A percentile compares a stretch with the other conserved stretches of the same genome.
phyloP scores from a whole-genome alignment of 2,888 invertebrate genomes.

The Synanthedon vespiformis region DNA sequence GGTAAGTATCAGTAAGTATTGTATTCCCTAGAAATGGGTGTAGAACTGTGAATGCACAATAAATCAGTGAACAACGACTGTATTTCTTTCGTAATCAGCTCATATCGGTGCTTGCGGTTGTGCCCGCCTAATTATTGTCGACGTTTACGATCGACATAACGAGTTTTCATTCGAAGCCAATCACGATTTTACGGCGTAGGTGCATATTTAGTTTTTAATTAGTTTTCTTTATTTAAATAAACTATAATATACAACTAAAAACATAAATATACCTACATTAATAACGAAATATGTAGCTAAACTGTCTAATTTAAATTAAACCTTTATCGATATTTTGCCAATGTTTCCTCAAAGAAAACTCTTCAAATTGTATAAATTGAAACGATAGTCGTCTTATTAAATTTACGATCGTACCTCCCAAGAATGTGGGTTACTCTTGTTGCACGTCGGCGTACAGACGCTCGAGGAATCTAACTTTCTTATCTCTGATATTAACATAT shows the following conservation, averaged over 20 bases:
- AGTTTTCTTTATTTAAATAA: constrained; percentile 13
- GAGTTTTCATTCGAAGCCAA: constrained; percentile 67
- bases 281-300: background rate
- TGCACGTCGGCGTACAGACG: constrained; percentile 41
- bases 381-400: constrained; percentile 38
- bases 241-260: background rate
- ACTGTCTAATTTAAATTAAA: constrained; percentile 2
- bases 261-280: no score
- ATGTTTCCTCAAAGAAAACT: constrained; percentile 16
- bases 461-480: constrained; percentile 51
- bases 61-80: constrained; percentile 64
- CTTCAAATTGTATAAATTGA: constrained; percentile 31
- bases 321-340: constrained; percentile 3
- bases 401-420: constrained; percentile 49
- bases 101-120: constrained; percentile 63
- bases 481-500: constrained; percentile 65
- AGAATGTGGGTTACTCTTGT: constrained; percentile 52
- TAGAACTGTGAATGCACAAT: constrained; percentile 51
- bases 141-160: constrained; percentile 67
- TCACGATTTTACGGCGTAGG: constrained; percentile 58
- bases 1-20: no score
- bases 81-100: constrained; percentile 70
- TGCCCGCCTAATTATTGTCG: constrained; percentile 67
- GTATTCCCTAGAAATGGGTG: constrained; percentile 15
- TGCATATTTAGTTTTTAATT: constrained; percentile 51